These are phyloP conservation scores for Hippocampus comes DNA, from an alignment of 2,113 vertebrate species.

Conservation along the genomic window DNA sequence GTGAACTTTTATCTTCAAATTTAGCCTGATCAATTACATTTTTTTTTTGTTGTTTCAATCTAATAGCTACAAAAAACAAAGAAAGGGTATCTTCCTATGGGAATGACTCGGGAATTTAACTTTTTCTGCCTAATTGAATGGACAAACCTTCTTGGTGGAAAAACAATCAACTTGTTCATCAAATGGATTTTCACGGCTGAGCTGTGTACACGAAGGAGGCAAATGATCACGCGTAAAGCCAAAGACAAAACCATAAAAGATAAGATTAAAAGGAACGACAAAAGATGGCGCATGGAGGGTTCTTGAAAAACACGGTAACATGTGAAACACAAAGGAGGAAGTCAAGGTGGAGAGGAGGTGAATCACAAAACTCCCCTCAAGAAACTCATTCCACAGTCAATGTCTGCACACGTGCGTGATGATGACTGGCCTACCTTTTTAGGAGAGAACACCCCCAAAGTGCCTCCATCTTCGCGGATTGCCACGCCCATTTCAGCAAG, in stretches of 20 bases:
- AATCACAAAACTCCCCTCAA: neutral
- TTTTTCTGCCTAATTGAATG: conserved; percentile 14
- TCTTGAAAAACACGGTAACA: conserved; percentile 22
- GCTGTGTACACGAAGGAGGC: conserved; percentile 63
- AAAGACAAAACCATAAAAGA: conserved; percentile 23
- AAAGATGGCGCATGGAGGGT: neutral
- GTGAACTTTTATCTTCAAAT: neutral
- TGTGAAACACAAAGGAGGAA: conserved; percentile 18
- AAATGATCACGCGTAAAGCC: conserved; percentile 44
- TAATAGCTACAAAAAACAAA: neutral
- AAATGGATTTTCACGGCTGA: conserved; percentile 74
- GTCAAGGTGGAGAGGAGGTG: conserved; percentile 20
- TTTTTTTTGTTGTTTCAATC: neutral
- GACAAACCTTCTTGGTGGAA: conserved; percentile 83
- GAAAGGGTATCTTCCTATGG: neutral
- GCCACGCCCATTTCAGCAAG: conserved; percentile 98
- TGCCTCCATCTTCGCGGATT: conserved; percentile 97
- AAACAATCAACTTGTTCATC: conserved; percentile 80
- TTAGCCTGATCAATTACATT: neutral
- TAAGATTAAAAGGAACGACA: conserved; percentile 1
- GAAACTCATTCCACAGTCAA: neutral
- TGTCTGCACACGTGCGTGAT: neutral
- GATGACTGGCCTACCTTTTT: conserved; percentile 84
- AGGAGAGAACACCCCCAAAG: conserved; percentile 94
- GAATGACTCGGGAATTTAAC: neutral